phyloP scores from a whole-genome alignment of 2,113 vertebrate genomes.

The Periophthalmus modestus region DNA sequence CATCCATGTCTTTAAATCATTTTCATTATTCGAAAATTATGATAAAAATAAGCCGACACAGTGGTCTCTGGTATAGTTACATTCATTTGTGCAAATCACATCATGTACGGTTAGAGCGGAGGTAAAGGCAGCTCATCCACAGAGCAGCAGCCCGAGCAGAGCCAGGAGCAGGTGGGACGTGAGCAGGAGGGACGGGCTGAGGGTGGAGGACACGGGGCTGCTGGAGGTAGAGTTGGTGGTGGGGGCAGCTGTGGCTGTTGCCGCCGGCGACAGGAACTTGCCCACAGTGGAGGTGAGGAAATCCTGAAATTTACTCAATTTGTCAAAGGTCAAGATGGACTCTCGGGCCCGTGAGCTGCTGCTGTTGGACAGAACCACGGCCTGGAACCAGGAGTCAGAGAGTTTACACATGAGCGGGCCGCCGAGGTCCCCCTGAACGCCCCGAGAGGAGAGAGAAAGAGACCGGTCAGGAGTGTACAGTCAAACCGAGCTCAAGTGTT shows the following conservation, averaged over 20 bases:
- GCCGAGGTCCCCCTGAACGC: not conserved
- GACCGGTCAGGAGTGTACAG: not conserved
- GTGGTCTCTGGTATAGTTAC: not conserved
- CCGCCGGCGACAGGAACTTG: slow-evolving; percentile 21
- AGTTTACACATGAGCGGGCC: slow-evolving; percentile 42
- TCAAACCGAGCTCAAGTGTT: no score
- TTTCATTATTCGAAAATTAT: not conserved
- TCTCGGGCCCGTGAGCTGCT: not conserved
- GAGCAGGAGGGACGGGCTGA: not conserved
- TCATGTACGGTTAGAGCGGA: slow-evolving; percentile 15
- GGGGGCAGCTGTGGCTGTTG: not conserved
- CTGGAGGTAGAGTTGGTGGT: not conserved
- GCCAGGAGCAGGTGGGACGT: slow-evolving; percentile 10
- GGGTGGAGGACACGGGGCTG: accelerated
- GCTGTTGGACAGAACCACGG: slow-evolving; percentile 28
- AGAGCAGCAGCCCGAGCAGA: not conserved
- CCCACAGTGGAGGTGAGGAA: slow-evolving; percentile 30
- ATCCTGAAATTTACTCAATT: accelerated
- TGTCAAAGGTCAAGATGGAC: not conserved
- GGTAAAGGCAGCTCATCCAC: not conserved
- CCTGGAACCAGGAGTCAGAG: slow-evolving; percentile 51
- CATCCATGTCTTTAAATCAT: no score
- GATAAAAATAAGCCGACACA: no score
- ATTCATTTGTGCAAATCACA: slow-evolving; percentile 18
- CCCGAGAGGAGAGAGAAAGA: not conserved